Percentiles rank a stretch among this genome's conserved stretches.
phyloP scores from a whole-genome alignment of 2,888 invertebrate genomes.

The Limnephilus lunatus region DNA sequence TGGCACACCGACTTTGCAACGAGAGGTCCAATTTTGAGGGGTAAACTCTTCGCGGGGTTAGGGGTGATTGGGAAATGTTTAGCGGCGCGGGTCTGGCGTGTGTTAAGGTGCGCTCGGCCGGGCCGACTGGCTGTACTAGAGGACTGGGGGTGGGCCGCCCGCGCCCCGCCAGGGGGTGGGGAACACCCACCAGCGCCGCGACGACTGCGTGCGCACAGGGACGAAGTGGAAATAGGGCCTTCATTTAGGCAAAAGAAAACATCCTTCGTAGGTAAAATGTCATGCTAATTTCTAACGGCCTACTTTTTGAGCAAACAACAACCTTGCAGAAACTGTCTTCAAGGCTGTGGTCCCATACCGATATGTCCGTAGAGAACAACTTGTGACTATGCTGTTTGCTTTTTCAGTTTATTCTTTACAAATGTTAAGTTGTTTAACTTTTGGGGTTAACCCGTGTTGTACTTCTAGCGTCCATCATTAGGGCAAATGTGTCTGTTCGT shows the following conservation, averaged over 20 bases:
- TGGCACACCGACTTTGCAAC: neutral
- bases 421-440: too few relatives aligned
- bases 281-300: neutral
- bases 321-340: neutral
- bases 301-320: neutral
- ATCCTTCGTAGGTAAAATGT: neutral
- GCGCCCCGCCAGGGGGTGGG: constrained; percentile 10
- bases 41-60: neutral
- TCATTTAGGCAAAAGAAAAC: neutral
- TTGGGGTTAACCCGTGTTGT: too few relatives aligned
- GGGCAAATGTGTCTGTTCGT: neutral
- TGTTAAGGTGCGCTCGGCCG: constrained; percentile 51
- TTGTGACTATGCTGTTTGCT: too few relatives aligned
- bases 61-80: neutral
- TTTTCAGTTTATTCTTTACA: too few relatives aligned
- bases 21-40: neutral
- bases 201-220: constrained; percentile 51
- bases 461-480: neutral
- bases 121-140: constrained; percentile 48
- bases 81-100: constrained; percentile 19
- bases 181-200: constrained; percentile 33
- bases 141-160: neutral
- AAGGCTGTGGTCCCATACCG: neutral
- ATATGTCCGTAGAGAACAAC: neutral
- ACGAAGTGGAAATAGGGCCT: constrained; percentile 9